Evolutionary conservation across 92 coral and sea anemone genomes (phyloP).

Genomic region (Siderastrea radians): DNA sequence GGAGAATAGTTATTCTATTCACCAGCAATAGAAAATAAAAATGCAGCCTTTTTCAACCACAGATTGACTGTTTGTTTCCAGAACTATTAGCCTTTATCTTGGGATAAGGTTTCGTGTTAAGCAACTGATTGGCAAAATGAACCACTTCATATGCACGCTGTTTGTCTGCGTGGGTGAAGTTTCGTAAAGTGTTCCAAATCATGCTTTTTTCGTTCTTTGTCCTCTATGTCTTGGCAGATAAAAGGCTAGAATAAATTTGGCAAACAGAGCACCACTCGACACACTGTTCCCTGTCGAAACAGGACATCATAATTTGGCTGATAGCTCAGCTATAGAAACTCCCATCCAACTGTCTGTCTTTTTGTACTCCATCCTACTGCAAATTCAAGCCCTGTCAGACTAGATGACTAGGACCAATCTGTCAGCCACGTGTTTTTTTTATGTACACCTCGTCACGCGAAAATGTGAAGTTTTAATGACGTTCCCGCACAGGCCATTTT

Average conservation of each 20-base stretch:
- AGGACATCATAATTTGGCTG: background rate
- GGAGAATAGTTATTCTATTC: background rate
- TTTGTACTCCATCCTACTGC: background rate
- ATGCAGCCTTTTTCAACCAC: background rate
- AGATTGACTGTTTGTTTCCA: background rate
- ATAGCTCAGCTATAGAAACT: background rate
- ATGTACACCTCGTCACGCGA: constrained; percentile 11
- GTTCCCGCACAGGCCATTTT: background rate
- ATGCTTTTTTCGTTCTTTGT: constrained; percentile 6
- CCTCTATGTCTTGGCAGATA: background rate
- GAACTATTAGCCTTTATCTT: background rate
- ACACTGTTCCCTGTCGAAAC: background rate
- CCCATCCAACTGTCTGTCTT: background rate
- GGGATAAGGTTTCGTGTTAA: background rate
- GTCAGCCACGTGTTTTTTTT: constrained; percentile 7
- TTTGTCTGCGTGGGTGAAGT: constrained; percentile 13
- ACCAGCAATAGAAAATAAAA: background rate
- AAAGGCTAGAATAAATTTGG: constrained; percentile 26
- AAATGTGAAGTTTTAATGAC: background rate
- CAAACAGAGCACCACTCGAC: constrained; percentile 13
- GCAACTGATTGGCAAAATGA: too few relatives aligned
- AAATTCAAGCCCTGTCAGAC: too few relatives aligned
- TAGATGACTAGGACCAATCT: too few relatives aligned
- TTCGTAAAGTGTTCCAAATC: constrained; percentile 15
- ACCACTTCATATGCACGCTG: too few relatives aligned